phyloP scores from a whole-genome alignment of 2,888 invertebrate genomes.

The Agapostemon virescens region DNA sequence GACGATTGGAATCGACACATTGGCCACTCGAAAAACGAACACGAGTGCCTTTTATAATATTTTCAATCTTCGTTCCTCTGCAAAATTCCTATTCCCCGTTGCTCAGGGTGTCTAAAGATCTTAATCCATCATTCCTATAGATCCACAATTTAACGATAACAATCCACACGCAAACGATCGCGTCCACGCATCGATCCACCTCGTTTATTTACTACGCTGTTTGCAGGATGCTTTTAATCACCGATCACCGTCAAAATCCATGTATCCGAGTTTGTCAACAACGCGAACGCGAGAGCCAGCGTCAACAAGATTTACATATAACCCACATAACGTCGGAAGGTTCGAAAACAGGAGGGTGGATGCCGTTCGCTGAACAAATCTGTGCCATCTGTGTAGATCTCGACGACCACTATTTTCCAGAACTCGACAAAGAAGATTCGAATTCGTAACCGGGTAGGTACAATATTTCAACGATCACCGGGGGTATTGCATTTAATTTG shows the following conservation, averaged over 20 bases:
- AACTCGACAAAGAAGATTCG: neutral
- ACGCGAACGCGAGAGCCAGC: neutral
- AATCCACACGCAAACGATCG: neutral
- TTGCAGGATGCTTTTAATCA: neutral
- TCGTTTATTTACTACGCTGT: neutral
- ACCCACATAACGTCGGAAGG: no score
- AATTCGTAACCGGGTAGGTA: neutral
- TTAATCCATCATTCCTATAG: no score
- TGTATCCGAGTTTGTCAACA: neutral
- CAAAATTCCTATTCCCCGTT: no score
- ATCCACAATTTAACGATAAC: neutral
- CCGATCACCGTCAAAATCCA: neutral
- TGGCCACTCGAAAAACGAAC: no score
- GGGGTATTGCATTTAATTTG: slow-evolving; percentile 7
- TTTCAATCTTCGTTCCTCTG: no score
- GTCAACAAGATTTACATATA: neutral
- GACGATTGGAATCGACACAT: no score
- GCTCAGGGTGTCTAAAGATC: no score
- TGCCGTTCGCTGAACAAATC: neutral
- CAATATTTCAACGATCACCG: slow-evolving; percentile 3
- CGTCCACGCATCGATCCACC: neutral
- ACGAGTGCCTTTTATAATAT: no score
- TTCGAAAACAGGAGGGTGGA: neutral
- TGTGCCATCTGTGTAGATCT: neutral
- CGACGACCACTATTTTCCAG: neutral